Base-by-base conservation (phyloP, 2,888 invertebrate species). In the Ophion ventricosus region DNA sequence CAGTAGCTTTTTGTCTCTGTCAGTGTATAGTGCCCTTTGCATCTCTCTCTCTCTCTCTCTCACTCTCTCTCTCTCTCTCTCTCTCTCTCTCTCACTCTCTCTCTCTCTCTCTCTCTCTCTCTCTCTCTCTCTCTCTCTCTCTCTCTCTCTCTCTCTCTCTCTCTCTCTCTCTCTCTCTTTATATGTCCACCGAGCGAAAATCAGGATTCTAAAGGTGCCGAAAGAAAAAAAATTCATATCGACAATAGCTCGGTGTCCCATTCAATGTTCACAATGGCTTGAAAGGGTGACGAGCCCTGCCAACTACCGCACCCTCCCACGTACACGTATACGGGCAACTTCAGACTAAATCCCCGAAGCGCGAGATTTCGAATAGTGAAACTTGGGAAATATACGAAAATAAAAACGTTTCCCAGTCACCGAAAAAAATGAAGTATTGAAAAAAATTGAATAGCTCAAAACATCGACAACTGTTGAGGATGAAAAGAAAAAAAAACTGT, bases 181-280 rank as follows among this genome's bases (percentile, higher is more conserved):
- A 20, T 26, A 56, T 61, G 49, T 8, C n/a, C 61, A 20, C 54
- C 54, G 72, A 69, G 64, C 70, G 79, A 70, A 61, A 80, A 83
- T 80, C 80, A 76, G 61, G 54, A 70, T 66, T 61, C 57, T 7
- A 49, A 67, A 76, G 80, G 26, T 61, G 77, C 72, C n/a, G n/a
- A n/a, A 83, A 11, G 76, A 86, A 82, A 86, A 85, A 35, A 79
- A 83, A 29, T 78, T 78, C 20, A 29, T 67, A 64, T 67, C 76
- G 83, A 88, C 87, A 85, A 88, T 86, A 79, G 82, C 57, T 73
- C 84, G 70, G 84, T 84, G 83, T 88, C 78, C 88, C 83, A 88
- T 87, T 87, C 85, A 86, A 83, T 87, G 76, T 80, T 85, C 49
- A 90, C 88, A 89, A 89, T 87, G 85, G 76, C n/a, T 54, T 66